phyloP scores from a whole-genome alignment of 2,888 invertebrate genomes.

The Hemaris fuciformis region DNA sequence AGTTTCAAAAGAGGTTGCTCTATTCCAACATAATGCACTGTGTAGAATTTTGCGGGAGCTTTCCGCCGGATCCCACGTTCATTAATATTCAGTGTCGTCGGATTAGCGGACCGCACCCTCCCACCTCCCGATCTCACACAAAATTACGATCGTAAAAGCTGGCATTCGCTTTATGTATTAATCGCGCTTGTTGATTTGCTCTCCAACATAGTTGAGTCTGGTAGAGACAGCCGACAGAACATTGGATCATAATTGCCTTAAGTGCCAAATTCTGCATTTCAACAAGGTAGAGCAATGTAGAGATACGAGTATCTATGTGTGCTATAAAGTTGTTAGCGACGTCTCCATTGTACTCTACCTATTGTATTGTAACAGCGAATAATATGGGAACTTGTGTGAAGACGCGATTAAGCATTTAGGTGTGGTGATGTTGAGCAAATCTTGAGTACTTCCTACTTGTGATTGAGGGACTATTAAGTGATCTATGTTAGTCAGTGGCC shows the following conservation, averaged over 20 bases:
- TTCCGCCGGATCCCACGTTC: constrained; percentile 3
- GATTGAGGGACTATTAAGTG: too few species aligned
- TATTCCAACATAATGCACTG: not conserved
- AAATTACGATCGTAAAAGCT: not conserved
- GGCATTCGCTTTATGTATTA: not conserved
- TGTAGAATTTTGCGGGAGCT: not conserved
- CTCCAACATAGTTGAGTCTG: not conserved
- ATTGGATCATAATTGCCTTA: constrained; percentile 4
- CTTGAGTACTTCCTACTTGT: too few species aligned
- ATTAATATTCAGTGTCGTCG: constrained; percentile 13
- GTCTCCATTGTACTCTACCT: not conserved
- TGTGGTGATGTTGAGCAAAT: not conserved
- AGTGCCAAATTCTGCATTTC: constrained; percentile 1
- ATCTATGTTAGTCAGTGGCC: too few species aligned
- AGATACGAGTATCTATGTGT: not conserved
- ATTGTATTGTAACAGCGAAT: not conserved
- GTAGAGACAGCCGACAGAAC: not conserved
- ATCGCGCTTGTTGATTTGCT: not conserved
- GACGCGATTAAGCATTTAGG: not conserved
- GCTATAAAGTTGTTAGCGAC: not conserved
- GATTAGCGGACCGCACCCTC: not conserved
- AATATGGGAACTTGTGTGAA: not conserved
- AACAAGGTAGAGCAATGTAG: not conserved
- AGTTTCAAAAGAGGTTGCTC: not conserved
- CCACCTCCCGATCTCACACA: not conserved